Base-by-base conservation (phyloP, 2,113 vertebrate species). In the Cyprinodon tularosa region DNA sequence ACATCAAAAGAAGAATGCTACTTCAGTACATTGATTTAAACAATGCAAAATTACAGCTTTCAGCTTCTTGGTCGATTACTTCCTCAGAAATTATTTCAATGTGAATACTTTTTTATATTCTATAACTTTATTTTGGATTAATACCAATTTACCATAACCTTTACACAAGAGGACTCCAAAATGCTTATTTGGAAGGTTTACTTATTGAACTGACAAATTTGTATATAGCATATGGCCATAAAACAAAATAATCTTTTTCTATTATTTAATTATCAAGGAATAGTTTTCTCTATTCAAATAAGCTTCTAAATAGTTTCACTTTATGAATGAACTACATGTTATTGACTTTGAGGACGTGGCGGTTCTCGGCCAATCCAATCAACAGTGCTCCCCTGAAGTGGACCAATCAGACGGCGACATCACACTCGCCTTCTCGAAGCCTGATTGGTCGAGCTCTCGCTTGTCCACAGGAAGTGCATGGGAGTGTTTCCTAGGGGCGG, bases 341-440 rank as follows among this genome's bases (percentile, higher is more conserved):
- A 76, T 83, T 86, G 80, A 68, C 82, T 84, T 88, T 95, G 94
- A 84, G 90, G 87, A 95, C 94, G 94, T 95, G 94, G 94, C 94
- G 93, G 78, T 91, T 93, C 77, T 92, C 38, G 85, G 78, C 94
- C 93, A 95, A 94, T 95, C 90, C 88, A 85, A 92, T 90, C 82
- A 87, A 62, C 78, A 64, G n/a, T 73, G 66, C 65, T 62, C 75
- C 12, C 74, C 29, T 77, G 83, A 88, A 91, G 89, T 89, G 86
- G 90, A 92, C 94, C 93, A 94, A 93, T 94, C 37, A 85, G 42
- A 44, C 15, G 3, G 74, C 87, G 88, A 89, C 91, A 90, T 92
- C 70, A 7, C 88, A 92, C 78, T 67, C 38, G 20, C 12, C 13
- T 73, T 63, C 37, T 37, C 47, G 7, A n/a, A 3, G 0, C 5